A percentile compares a stretch with the other conserved stretches of the same genome.
Conservation (phyloP, 1,140 invertebrate genomes). For the Eriocheir sinensis region DNA sequence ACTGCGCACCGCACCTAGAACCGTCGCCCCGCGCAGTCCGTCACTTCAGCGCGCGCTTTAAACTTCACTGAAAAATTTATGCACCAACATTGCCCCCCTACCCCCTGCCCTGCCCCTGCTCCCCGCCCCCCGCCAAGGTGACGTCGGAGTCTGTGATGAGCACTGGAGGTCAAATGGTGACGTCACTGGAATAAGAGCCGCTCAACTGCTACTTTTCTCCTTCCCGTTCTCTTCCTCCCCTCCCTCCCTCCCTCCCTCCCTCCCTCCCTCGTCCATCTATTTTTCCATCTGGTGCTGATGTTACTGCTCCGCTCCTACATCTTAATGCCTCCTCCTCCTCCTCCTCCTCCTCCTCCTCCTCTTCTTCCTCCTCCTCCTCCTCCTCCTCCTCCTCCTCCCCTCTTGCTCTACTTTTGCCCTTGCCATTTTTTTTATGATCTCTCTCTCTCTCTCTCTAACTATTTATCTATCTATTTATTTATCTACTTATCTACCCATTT, state of each 20-base stretch:
- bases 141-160: constrained; percentile 3
- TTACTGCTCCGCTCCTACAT: no score
- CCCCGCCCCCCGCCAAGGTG: not conserved
- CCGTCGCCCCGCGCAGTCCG: not conserved
- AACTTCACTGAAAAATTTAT: constrained; percentile 61
- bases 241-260: not conserved
- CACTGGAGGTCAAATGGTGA: not conserved
- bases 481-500: no score
- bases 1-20: constrained; percentile 35
- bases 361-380: not conserved
- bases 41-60: constrained; percentile 34
- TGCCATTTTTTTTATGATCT: no score
- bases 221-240: constrained; percentile 20
- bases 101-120: not conserved
- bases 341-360: not conserved
- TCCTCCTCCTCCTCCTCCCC: not conserved
- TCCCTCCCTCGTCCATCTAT: no score
- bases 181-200: not conserved
- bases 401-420: no score
- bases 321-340: not conserved
- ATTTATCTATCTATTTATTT: no score
- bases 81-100: not conserved
- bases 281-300: no score
- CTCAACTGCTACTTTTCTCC: not conserved
- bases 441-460: no score